Evolutionary conservation across 2,888 invertebrate genomes (phyloP), one percentile per base, ranked within the genome.

Genomic region (Xylota segnis): DNA sequence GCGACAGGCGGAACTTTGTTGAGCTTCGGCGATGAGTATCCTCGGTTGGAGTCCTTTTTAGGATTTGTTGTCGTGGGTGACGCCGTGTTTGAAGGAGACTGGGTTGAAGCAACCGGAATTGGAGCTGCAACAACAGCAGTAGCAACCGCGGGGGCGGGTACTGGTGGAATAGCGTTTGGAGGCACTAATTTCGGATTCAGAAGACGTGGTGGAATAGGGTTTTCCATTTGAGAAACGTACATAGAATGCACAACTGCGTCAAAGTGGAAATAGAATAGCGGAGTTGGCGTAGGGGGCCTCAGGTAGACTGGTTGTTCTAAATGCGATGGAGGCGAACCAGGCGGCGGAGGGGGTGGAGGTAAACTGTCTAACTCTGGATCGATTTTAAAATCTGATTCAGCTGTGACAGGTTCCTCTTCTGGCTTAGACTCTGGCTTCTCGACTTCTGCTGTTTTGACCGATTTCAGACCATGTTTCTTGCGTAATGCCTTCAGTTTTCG

Each of bases 181-280:
- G 90, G 88, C 68, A 90, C 88, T 58, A 89, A 88, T 78, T 90
- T 91, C 2, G 90, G 91, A 88, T 90, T 90, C 4, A 91, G 88
- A 1, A 91, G 88, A 14, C 89, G 88, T 18, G 90, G 89, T 4
- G 91, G 90, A 68, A 90, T 87, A 0, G 89, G 83, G 6, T 89
- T 89, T 10, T 90, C 89, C 77, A 89, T 87, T 50, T 90, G 90
- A 0, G 91, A 90, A 4, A 90, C 89, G 14, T 90, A 89, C 88
- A 92, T 90, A 14, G 90, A 88, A 70, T 90, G 90, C 5, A 90
- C 90, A 2, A 89, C 75, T 0, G 90, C 83, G 88, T 92, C 92
- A 23, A 89, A 92, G 68, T 91, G 92, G 74, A 91, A 92, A 87
- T 90, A 92, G n/a, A 91, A 87, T 4, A 89, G 84, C 63, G 88